These are phyloP conservation scores for Heliconius aoede DNA, from an alignment of 2,888 invertebrate genomes.

Conservation along the genomic window DNA sequence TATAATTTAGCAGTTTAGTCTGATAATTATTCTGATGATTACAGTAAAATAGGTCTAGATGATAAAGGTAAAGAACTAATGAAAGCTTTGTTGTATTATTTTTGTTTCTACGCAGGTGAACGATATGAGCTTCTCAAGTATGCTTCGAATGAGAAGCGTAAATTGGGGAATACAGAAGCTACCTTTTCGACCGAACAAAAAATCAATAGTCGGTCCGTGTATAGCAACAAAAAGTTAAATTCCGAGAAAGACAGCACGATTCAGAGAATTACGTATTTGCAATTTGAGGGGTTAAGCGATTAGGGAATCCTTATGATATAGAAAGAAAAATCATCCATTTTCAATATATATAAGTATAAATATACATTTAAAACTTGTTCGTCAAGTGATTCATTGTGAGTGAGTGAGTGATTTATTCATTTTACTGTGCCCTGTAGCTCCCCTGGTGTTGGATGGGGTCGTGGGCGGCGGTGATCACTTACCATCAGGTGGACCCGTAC, in stretches of 20 bases:
- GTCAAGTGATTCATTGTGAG: background rate
- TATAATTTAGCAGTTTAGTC: background rate
- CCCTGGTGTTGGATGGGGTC: too few species aligned
- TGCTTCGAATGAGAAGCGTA: conserved; percentile 28
- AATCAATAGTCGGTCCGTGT: conserved; percentile 29
- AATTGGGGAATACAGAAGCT: conserved; percentile 21
- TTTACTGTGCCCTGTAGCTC: too few species aligned
- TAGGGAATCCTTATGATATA: conserved; percentile 45
- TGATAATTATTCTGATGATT: conserved; percentile 1
- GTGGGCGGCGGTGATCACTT: too few species aligned
- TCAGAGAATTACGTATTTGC: conserved; percentile 38
- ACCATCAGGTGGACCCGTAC: too few species aligned
- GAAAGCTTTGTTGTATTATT: background rate
- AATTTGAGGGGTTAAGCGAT: conserved; percentile 40
- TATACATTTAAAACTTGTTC: background rate
- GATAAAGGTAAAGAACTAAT: background rate
- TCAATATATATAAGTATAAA: background rate
- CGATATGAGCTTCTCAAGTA: background rate
- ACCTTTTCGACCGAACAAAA: conserved; percentile 23
- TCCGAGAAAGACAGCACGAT: conserved; percentile 23
- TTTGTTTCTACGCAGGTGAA: background rate
- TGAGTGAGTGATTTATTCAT: too few species aligned
- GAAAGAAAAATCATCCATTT: conserved; percentile 8
- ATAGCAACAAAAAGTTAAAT: conserved; percentile 33
- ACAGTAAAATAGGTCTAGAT: conserved; percentile 9